Base-by-base conservation (phyloP, 2,888 invertebrate species). In the Sipha maydis region DNA sequence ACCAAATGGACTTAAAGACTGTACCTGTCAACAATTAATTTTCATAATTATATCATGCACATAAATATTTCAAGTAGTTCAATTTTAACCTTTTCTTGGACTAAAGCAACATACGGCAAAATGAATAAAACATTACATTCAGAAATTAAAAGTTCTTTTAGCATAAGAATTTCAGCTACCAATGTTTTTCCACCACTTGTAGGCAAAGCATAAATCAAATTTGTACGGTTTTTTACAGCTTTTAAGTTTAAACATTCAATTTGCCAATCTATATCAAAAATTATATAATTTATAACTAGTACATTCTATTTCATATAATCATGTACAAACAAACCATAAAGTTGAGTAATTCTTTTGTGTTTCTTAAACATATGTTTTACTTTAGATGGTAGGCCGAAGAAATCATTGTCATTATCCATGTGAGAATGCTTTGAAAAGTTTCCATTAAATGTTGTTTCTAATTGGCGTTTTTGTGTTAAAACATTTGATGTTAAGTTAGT, bases 181-280 rank as follows among this genome's bases (percentile, higher is more conserved):
- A 99, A 93, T 1, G 99, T 99, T 93, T 99, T 99, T 0, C 99
- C 99, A 1, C 99, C 99, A 91, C 98, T 98, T 0, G 99, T 99
- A 0, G 99, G 99, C 75, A 99, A 92, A 0, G 97, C 97, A 91
- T 98, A 97, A 89, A 99, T 95, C 76, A 99, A 93, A 93, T 99
- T 99, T 90, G 93, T 93, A 73, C 95, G 94, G 21, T 94, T 92
- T 89, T 93, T 92, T 41, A 98, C 93, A 4, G 96, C 95, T n/a
- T 94, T 93, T 69, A 97, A 93, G 89, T 94, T 95, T 8, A 99
- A 93, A 91, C 98, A 99, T 92, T 98, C 97, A 90, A 96, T 94
- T 93, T 99, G 99, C 99, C 99, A 99, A 90, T 96, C 98, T 97
- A 91, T 34, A 92, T 71, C 4, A 21, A 21, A 31, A 69, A 48